Base-by-base conservation (phyloP, 92 coral and sea anemone species). In the Zoanthus gigantus region DNA sequence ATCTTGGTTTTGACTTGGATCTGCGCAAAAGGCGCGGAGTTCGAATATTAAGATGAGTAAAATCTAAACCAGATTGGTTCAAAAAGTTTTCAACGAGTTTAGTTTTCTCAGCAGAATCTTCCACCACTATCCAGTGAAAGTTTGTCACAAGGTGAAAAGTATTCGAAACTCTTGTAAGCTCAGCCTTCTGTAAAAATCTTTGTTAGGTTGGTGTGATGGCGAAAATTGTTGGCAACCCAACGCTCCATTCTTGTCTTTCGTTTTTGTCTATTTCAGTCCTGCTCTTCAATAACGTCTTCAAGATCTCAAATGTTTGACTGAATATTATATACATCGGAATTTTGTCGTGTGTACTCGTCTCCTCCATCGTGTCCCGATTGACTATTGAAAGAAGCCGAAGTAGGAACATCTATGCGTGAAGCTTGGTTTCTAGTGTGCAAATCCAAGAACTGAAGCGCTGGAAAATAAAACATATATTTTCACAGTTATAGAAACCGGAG, bases 91-190 rank as follows among this genome's bases (percentile, higher is more conserved):
- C 74, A 8, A 96, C 98, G 9, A 94, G 94, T 28, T 78, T 72
- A 4, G 98, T 94, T 57, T 90, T 96, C 12, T 89, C 84, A 61
- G 74, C 83, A 6, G 98, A 92, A 66, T 96, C 98, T 71, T 96
- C 98, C 13, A 96, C 94, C 5, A 96, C 90, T 29, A 94, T 96
- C 98, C 98, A 96, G 86, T 96, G 97, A 30, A 96, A 87, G 77
- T 96, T 92, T 79, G 90, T 79, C 15, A 96, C 92, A 50, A 92
- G 96, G 54, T 83, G 86, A 34, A 96, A 92, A 14, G 98, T 96
- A 52, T 96, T 93, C 7, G 98, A 86, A 7, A 91, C 88, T 61
- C 98, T 91, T 7, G 98, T 96, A 3, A 96, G 89, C 68, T 96
- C 98, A 14, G 98, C 98, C 69, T 96, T 96, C 42, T 96, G 98